phyloP scores from a whole-genome alignment of 2,888 invertebrate genomes.

The Eumerus sabulonum region DNA sequence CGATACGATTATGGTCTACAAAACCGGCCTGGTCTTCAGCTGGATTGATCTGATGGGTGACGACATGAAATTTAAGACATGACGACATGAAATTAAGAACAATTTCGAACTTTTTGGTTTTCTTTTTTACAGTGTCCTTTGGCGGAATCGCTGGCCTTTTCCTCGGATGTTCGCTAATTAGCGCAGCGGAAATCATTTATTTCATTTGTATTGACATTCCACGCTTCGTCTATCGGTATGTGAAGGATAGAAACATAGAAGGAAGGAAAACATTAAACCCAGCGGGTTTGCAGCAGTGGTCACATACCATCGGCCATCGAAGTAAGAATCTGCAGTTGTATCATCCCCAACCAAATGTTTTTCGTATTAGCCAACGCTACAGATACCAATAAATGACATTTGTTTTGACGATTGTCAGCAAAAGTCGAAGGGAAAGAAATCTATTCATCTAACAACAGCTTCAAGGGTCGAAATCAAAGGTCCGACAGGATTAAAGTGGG shows the following conservation, averaged over 20 bases:
- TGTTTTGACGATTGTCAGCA: slow-evolving; percentile 30
- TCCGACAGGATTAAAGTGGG: background rate
- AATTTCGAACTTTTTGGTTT: slow-evolving; percentile 7
- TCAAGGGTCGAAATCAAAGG: background rate
- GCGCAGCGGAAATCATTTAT: slow-evolving; percentile 79
- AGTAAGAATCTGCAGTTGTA: slow-evolving; percentile 9
- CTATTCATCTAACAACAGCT: slow-evolving; percentile 15
- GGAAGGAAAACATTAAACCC: slow-evolving; percentile 6
- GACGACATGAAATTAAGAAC: background rate
- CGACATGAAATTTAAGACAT: slow-evolving; percentile 15
- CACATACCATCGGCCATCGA: background rate
- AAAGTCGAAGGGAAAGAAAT: slow-evolving; percentile 26
- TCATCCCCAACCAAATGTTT: slow-evolving; percentile 29
- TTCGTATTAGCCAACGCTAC: slow-evolving; percentile 17
- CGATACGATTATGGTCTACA: slow-evolving; percentile 78
- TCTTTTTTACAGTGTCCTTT: slow-evolving; percentile 77
- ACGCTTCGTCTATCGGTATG: slow-evolving; percentile 66
- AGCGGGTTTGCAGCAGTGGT: slow-evolving; percentile 31
- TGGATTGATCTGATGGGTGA: slow-evolving; percentile 80
- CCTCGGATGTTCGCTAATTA: slow-evolving; percentile 80
- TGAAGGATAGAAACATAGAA: slow-evolving; percentile 65
- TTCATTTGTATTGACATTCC: slow-evolving; percentile 76
- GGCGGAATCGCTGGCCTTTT: slow-evolving; percentile 80
- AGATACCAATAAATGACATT: slow-evolving; percentile 41
- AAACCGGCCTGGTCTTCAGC: slow-evolving; percentile 79